These are phyloP conservation scores for Helleia helle DNA, from an alignment of 2,888 invertebrate species.

Conservation along the genomic window DNA sequence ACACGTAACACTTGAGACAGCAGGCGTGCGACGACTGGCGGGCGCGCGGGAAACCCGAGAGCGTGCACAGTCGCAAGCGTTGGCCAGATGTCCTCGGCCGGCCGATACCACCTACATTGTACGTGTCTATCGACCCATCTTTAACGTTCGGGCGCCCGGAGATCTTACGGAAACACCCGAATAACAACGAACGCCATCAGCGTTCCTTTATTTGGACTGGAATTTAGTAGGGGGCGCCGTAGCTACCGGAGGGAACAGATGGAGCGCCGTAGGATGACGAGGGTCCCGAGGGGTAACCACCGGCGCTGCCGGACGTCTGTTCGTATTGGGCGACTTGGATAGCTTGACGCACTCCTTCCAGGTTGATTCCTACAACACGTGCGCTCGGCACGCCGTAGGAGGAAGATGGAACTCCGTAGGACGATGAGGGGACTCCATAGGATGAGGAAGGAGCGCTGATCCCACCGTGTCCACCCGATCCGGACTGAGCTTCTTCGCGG, in stretches of 20 bases:
- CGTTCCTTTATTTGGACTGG: constrained; percentile 27
- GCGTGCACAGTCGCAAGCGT: constrained; percentile 71
- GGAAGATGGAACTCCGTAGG: constrained; percentile 77
- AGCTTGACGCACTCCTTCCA: constrained; percentile 89
- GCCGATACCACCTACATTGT: constrained; percentile 66
- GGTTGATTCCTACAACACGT: constrained; percentile 87
- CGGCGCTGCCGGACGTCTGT: constrained; percentile 67
- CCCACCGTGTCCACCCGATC: constrained; percentile 53
- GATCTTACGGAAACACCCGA: constrained; percentile 43
- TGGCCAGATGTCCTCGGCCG: constrained; percentile 46
- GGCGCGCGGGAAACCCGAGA: constrained; percentile 54
- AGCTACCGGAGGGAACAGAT: constrained; percentile 78
- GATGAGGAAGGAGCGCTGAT: constrained; percentile 75
- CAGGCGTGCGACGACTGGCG: constrained; percentile 51
- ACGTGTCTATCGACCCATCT: constrained; percentile 51
- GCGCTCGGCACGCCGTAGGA: constrained; percentile 77
- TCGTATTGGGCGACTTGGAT: constrained; percentile 91
- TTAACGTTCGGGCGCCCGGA: constrained; percentile 47
- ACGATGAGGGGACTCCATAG: constrained; percentile 79
- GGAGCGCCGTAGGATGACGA: constrained; percentile 75
- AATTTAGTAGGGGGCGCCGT: constrained; percentile 77
- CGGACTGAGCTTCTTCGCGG: constrained; percentile 82
- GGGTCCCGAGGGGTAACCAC: constrained; percentile 66
- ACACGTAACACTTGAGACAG: constrained; percentile 23
- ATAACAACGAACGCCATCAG: constrained; percentile 35